Evolutionary conservation across 2,888 invertebrate species (phyloP).

Genomic region (Lacanobia wlatinum): DNA sequence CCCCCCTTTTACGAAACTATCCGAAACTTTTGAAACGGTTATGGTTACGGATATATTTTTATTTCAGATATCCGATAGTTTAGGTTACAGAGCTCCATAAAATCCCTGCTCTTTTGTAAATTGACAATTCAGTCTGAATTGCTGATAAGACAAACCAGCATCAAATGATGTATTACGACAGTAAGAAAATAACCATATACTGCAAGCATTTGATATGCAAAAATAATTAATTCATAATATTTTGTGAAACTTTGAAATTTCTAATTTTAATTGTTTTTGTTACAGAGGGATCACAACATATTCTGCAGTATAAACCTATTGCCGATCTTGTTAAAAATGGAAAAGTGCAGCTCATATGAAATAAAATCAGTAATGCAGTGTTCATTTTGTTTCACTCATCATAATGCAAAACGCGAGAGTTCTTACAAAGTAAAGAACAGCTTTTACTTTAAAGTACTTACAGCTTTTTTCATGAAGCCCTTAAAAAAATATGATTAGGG

Average conservation of each 20-base stretch:
- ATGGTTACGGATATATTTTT: too few relatives aligned
- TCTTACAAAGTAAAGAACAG: background rate
- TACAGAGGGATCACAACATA: conserved; percentile 94
- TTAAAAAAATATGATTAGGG: background rate
- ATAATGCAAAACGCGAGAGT: background rate
- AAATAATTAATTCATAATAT: background rate
- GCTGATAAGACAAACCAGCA: too few relatives aligned
- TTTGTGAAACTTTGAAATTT: background rate
- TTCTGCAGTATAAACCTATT: conserved; percentile 94
- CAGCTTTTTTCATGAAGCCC: background rate
- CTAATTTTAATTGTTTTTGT: conserved; percentile 57
- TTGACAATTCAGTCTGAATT: background rate
- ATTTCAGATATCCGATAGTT: too few relatives aligned
- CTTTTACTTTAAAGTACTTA: too few relatives aligned
- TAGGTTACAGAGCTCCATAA: too few relatives aligned
- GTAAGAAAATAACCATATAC: background rate
- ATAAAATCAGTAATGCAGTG: conserved; percentile 34
- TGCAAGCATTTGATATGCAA: background rate
- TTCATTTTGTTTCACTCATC: conserved; percentile 23
- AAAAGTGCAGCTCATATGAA: conserved; percentile 92
- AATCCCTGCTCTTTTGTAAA: background rate
- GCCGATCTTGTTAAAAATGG: conserved; percentile 94
- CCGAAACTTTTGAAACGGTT: too few relatives aligned
- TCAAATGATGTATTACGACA: background rate
- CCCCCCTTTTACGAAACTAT: background rate